phyloP scores from a whole-genome alignment of 37 sponge, comb jelly and placozoan species.

The Aplysina aerophoba region DNA sequence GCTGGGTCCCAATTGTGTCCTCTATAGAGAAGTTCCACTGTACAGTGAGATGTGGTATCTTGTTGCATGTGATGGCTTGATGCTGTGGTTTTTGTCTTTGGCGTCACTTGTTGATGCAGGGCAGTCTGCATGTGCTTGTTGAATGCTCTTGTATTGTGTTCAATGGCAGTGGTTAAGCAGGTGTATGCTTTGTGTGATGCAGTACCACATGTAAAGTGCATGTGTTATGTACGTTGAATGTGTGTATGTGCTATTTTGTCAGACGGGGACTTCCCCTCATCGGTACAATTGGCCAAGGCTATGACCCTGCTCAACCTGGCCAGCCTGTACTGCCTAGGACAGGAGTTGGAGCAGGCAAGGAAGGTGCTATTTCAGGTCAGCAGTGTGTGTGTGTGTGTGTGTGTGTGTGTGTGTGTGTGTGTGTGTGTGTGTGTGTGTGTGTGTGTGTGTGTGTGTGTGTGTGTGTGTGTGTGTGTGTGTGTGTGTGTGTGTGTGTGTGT shows the following conservation, averaged over 20 bases:
- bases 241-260: neutral
- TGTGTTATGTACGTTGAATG: neutral
- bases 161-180: too few species aligned
- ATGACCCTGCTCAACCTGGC: constrained; percentile 71
- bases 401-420: neutral
- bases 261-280: constrained; percentile 48
- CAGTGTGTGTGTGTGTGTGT: constrained; percentile 8
- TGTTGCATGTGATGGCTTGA: too few species aligned
- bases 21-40: too few species aligned
- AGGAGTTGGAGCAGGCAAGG: constrained; percentile 79
- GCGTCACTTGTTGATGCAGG: too few species aligned
- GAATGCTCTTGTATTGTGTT: too few species aligned
- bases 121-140: too few species aligned
- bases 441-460: too few species aligned
- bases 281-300: constrained; percentile 49
- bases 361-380: constrained; percentile 61
- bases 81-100: too few species aligned
- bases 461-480: neutral
- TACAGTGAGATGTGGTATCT: too few species aligned
- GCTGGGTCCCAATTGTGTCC: too few species aligned
- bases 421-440: neutral
- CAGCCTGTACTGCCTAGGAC: constrained; percentile 61
- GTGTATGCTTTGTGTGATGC: too few species aligned
- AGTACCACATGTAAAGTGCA: neutral
- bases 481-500: neutral